These are phyloP conservation scores for Leucoraja erinaceus DNA, from an alignment of 2,113 vertebrate genomes.

Conservation along the genomic window DNA sequence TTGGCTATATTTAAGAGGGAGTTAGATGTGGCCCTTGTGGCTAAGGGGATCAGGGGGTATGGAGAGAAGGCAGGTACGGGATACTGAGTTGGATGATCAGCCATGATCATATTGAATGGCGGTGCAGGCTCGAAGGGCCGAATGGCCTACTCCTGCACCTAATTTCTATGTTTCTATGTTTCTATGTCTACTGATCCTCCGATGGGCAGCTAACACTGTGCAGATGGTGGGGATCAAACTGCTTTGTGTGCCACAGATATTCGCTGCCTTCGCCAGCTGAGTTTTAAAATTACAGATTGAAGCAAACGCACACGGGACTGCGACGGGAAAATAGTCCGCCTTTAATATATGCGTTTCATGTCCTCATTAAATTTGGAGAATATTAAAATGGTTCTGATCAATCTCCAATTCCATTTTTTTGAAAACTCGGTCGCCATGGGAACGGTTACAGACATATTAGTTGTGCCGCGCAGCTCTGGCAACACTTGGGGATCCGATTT, in stretches of 20 bases:
- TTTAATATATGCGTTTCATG: slow-evolving; percentile 1
- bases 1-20: too few species aligned
- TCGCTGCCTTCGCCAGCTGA: background rate
- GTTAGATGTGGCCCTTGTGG: too few species aligned
- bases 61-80: too few species aligned
- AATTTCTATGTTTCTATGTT: too few species aligned
- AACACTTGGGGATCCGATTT: background rate
- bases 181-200: too few species aligned
- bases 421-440: slow-evolving; percentile 1
- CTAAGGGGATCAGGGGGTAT: too few species aligned
- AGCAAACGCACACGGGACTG: background rate
- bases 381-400: slow-evolving; percentile 15
- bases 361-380: slow-evolving; percentile 27
- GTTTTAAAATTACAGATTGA: background rate
- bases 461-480: background rate
- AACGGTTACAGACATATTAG: slow-evolving; percentile 20
- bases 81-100: too few species aligned
- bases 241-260: background rate
- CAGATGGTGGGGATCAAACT: background rate
- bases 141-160: too few species aligned
- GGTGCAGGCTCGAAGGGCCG: too few species aligned
- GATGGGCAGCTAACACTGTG: background rate
- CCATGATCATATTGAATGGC: too few species aligned
- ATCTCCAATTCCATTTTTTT: background rate
- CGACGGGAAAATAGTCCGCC: background rate